Percentiles rank a stretch among this genome's conserved stretches.
phyloP scores from a whole-genome alignment of 2,888 invertebrate species.

The Netelia virgata region DNA sequence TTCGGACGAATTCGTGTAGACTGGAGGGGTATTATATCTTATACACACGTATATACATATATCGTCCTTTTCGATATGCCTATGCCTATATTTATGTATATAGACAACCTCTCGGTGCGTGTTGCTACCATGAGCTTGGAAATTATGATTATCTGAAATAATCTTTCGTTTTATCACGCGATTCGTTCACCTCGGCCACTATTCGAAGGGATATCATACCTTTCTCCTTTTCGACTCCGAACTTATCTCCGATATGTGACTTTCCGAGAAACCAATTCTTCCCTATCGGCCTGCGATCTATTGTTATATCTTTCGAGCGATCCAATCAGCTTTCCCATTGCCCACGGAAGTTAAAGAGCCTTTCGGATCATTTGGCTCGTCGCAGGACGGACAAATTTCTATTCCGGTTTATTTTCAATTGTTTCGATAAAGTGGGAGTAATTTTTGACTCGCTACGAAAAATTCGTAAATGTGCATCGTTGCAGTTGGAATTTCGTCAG shows the following conservation, averaged over 20 bases:
- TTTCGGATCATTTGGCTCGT: not conserved
- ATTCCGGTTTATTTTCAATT: too few relatives aligned
- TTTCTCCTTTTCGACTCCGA: constrained; percentile 30
- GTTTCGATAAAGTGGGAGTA: too few relatives aligned
- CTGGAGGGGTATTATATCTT: constrained; percentile 36
- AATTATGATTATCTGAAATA: constrained; percentile 36
- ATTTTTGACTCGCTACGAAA: too few relatives aligned
- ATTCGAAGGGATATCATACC: constrained; percentile 11
- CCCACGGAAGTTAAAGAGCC: not conserved
- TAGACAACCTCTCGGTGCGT: not conserved
- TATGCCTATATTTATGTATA: constrained; percentile 5
- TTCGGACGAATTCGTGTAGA: constrained; percentile 50
- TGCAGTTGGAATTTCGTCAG: too few relatives aligned
- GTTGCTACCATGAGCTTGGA: not conserved
- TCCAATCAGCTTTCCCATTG: constrained; percentile 44
- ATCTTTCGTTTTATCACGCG: constrained; percentile 46
- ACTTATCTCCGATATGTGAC: constrained; percentile 5
- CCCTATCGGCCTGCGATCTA: constrained; percentile 14
- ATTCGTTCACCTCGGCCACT: constrained; percentile 6
- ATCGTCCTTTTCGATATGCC: constrained; percentile 21
- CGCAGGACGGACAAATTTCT: not conserved
- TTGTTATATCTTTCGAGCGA: constrained; percentile 14
- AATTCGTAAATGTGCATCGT: too few relatives aligned
- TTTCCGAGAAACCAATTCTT: constrained; percentile 12
- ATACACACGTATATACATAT: constrained; percentile 2